phyloP scores from a whole-genome alignment of 1,140 invertebrate genomes.

The Littorina saxatilis region DNA sequence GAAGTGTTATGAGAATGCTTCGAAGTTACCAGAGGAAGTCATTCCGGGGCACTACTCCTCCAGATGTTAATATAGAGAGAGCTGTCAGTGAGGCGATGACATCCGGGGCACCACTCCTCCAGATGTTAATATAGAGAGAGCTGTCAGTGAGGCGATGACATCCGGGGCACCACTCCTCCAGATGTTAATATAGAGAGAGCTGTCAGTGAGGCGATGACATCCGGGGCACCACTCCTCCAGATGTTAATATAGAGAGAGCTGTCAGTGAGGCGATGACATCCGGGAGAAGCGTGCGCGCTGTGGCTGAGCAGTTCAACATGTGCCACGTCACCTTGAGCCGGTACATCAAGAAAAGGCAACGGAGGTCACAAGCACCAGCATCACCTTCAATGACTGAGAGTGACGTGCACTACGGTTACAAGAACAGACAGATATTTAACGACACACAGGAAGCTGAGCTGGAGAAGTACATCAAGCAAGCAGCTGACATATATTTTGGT shows the following conservation, averaged over 20 bases:
- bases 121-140: no score
- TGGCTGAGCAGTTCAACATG: neutral
- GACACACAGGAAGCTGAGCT: neutral
- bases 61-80: no score
- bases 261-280: no score
- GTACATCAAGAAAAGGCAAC: neutral
- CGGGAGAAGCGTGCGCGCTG: neutral
- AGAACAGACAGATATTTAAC: neutral
- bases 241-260: no score
- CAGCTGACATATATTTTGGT: conserved; percentile 28
- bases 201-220: no score
- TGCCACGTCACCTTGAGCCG: neutral
- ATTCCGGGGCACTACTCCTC: neutral
- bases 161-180: no score
- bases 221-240: no score
- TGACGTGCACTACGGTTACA: neutral
- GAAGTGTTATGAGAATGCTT: no score
- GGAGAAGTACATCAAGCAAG: conserved; percentile 3
- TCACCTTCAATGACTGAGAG: neutral
- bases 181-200: no score
- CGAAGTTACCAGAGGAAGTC: neutral
- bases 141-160: no score
- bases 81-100: no score
- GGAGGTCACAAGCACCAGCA: neutral
- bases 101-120: no score